A percentile compares a stretch with the other conserved stretches of the same genome.
phyloP scores from a whole-genome alignment of 2,888 invertebrate genomes.

The Agonopterix subpropinquella region DNA sequence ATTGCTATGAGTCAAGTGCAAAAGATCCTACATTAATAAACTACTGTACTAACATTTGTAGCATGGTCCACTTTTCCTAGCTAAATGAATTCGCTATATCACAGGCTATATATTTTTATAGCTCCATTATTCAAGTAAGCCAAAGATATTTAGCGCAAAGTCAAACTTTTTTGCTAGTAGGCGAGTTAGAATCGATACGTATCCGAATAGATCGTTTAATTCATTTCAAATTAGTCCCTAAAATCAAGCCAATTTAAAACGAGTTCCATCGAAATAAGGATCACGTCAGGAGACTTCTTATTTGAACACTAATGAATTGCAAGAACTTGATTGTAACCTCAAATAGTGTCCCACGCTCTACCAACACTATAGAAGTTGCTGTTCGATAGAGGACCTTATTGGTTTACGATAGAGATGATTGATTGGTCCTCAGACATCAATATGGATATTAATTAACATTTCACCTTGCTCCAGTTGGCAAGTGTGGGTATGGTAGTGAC shows the following conservation, averaged over 20 bases:
- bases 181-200: conserved; percentile 37
- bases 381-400: conserved; percentile 3
- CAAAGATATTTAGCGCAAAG: conserved; percentile 28
- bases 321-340: conserved; percentile 42
- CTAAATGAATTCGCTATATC: too few species aligned
- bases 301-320: conserved; percentile 38
- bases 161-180: conserved; percentile 38
- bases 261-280: too few species aligned
- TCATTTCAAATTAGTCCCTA: conserved; percentile 11
- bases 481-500: conserved; percentile 1
- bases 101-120: too few species aligned
- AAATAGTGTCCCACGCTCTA: conserved; percentile 54
- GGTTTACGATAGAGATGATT: conserved; percentile 14
- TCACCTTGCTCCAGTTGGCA: conserved; percentile 33
- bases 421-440: not conserved
- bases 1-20: too few species aligned
- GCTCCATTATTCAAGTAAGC: conserved; percentile 4
- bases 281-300: too few species aligned
- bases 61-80: too few species aligned
- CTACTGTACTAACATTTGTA: too few species aligned
- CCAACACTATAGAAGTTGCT: not conserved
- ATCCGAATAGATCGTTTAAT: conserved; percentile 26
- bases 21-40: too few species aligned
- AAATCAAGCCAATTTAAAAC: too few species aligned
- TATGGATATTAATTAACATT: conserved; percentile 52